Evolutionary conservation across 2,113 vertebrate genomes (phyloP).

Genomic region (Albula glossodonta): DNA sequence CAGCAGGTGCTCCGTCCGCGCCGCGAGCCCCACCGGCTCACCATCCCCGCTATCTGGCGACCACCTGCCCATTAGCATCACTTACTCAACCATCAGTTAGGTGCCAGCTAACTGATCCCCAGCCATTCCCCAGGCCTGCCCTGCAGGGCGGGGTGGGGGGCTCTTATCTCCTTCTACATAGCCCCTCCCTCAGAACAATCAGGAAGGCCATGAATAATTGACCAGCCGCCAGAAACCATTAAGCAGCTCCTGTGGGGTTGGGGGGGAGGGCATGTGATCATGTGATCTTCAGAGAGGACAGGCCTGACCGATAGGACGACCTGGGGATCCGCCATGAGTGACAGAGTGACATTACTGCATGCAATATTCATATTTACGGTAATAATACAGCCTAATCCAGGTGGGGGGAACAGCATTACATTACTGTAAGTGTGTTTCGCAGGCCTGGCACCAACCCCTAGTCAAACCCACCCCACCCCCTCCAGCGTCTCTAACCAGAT

Average conservation of each 20-base stretch:
- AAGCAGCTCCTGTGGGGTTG: slow-evolving; percentile 44
- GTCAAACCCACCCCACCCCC: no score
- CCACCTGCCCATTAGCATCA: slow-evolving; percentile 59
- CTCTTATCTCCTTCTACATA: slow-evolving; percentile 49
- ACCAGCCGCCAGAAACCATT: slow-evolving; percentile 60
- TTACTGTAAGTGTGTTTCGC: background rate
- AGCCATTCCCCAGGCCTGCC: slow-evolving; percentile 53
- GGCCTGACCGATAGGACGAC: no score
- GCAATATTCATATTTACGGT: background rate
- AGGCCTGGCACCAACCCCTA: background rate
- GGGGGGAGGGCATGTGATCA: slow-evolving; percentile 33
- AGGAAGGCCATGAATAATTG: slow-evolving; percentile 67
- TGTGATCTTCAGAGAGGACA: slow-evolving; percentile 21
- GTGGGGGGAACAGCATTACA: background rate
- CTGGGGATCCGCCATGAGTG: background rate
- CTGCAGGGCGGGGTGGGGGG: slow-evolving; percentile 38
- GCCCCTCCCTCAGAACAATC: slow-evolving; percentile 42
- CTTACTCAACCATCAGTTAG: slow-evolving; percentile 61
- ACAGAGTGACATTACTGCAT: background rate
- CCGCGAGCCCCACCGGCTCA: slow-evolving; percentile 42
- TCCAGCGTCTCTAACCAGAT: no score
- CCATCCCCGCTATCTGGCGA: slow-evolving; percentile 18
- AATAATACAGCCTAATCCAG: background rate
- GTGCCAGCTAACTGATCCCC: slow-evolving; percentile 38
- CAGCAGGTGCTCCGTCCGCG: slow-evolving; percentile 52